These are phyloP conservation scores for Lytechinus pictus DNA, from an alignment of 35 echinoderm and acorn worm genomes.

Conservation along the genomic window DNA sequence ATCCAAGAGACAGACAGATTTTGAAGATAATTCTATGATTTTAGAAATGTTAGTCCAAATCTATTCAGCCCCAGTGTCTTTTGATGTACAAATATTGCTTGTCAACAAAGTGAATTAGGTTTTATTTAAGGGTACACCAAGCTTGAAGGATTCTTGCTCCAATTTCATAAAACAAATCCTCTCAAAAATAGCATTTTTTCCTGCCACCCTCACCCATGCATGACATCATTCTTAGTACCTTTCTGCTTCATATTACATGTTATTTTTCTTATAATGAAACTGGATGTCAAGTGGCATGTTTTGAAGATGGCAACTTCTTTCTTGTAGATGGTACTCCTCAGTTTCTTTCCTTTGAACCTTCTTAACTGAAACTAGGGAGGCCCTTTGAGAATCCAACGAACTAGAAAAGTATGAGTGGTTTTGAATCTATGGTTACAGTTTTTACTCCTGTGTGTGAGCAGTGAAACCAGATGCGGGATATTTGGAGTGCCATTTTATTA, in stretches of 20 bases:
- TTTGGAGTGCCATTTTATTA: background rate
- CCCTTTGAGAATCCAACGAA: background rate
- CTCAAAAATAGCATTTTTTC: background rate
- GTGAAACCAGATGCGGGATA: background rate
- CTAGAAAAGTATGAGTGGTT: slow-evolving; percentile 12
- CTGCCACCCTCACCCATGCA: background rate
- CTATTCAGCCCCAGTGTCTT: background rate
- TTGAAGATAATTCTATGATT: background rate
- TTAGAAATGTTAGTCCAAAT: background rate
- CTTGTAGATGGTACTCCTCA: background rate
- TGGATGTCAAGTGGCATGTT: background rate
- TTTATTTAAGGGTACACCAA: background rate
- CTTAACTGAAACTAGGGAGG: background rate
- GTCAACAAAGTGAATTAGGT: background rate
- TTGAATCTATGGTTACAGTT: background rate
- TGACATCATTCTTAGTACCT: background rate
- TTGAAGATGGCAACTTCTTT: background rate
- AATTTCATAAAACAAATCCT: background rate
- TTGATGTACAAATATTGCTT: background rate
- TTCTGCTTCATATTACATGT: background rate
- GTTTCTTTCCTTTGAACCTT: background rate
- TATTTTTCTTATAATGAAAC: background rate
- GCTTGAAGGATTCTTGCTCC: background rate
- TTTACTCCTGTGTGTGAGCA: background rate
- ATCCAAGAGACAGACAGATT: background rate